phyloP scores from a whole-genome alignment of 2,113 vertebrate genomes.

The Collichthys lucidus region DNA sequence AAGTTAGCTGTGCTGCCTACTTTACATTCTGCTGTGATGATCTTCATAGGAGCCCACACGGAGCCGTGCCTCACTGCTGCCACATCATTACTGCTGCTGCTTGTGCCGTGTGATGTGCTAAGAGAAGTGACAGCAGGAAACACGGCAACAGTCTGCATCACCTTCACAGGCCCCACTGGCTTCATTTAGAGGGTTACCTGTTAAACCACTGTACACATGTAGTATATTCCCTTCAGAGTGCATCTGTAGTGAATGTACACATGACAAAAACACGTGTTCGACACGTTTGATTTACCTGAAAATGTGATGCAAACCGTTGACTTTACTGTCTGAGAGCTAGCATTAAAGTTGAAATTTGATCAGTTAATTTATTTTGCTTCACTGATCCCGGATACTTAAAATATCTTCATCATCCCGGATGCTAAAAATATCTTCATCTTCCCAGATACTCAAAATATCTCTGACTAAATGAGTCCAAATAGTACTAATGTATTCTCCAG shows the following conservation, averaged over 20 bases:
- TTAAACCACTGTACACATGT: background rate
- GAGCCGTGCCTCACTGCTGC: constrained; percentile 70
- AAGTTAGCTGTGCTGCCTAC: constrained; percentile 51
- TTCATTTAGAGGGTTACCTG: background rate
- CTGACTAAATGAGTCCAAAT: background rate
- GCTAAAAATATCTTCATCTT: too few species aligned
- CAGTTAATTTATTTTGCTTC: constrained; percentile 16
- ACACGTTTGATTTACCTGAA: constrained; percentile 8
- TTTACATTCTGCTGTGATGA: constrained; percentile 61
- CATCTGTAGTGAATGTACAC: constrained; percentile 1
- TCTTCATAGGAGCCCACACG: constrained; percentile 41
- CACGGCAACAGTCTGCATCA: constrained; percentile 42
- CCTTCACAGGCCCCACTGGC: constrained; percentile 8
- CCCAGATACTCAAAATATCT: background rate
- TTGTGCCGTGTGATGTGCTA: constrained; percentile 54
- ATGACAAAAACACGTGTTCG: background rate
- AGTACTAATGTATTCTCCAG: background rate
- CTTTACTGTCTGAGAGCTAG: constrained; percentile 29
- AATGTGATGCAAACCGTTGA: constrained; percentile 51
- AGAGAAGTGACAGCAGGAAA: constrained; percentile 8
- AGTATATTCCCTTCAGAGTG: background rate
- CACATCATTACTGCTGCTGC: constrained; percentile 59
- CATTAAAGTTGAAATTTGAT: constrained; percentile 32
- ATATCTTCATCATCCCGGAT: too few species aligned
- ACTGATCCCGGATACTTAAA: background rate